Conservation (phyloP, 2,888 invertebrate species). For the Dasysyrphus albostriatus region DNA sequence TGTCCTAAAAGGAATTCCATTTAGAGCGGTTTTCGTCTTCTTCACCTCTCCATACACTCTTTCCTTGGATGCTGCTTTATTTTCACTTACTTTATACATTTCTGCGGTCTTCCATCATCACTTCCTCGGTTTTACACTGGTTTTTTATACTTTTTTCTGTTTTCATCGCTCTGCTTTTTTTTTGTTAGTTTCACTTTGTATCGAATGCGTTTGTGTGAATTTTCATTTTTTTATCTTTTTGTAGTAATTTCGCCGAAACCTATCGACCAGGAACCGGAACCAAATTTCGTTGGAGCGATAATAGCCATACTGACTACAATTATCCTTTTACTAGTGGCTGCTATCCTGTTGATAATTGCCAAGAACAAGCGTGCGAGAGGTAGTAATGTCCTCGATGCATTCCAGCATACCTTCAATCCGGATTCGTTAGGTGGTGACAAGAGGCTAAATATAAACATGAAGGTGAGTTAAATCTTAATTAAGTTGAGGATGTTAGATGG, state of each 20-base stretch:
- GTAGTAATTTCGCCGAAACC: conserved; percentile 84
- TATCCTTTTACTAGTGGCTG: conserved; percentile 88
- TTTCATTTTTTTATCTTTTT: conserved; percentile 38
- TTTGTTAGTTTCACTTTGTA: conserved; percentile 5
- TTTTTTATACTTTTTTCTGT: conserved; percentile 34
- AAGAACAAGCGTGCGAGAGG: conserved; percentile 86
- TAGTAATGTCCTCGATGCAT: conserved; percentile 83
- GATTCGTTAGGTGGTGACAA: conserved; percentile 84
- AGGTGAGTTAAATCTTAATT: conserved; percentile 80
- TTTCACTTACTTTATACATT: conserved; percentile 73
- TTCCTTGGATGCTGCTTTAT: conserved; percentile 46
- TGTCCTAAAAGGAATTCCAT: conserved; percentile 71
- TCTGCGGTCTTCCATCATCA: conserved; percentile 69
- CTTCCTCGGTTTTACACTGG: conserved; percentile 56
- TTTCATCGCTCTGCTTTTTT: conserved; percentile 30
- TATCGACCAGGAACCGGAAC: conserved; percentile 86
- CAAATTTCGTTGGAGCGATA: conserved; percentile 87
- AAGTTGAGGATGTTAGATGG: background rate
- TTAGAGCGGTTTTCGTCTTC: conserved; percentile 59
- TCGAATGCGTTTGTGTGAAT: conserved; percentile 39
- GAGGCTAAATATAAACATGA: conserved; percentile 84
- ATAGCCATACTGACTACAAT: conserved; percentile 90
- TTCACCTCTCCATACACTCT: background rate
- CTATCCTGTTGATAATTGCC: conserved; percentile 89
- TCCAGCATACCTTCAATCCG: conserved; percentile 84